Base-by-base conservation (phyloP, 2,888 invertebrate genomes). In the Polydrusus pterygomalis region DNA sequence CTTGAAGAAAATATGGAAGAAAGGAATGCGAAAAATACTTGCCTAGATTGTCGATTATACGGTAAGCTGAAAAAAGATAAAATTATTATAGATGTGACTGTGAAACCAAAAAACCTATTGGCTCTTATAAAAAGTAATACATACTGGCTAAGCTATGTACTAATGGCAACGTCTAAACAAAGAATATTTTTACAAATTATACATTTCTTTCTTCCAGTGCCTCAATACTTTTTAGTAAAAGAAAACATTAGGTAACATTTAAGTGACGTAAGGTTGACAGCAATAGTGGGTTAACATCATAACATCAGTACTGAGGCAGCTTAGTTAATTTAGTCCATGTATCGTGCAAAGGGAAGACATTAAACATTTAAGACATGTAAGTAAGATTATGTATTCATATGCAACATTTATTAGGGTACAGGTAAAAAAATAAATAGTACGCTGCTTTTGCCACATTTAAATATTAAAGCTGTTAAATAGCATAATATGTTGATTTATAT, bases 1-100 rank as follows among this genome's bases (percentile, higher is more conserved):
- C 51, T 63, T 58, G 34, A 62, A 62, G 9, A 18, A 17, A 60
- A 56, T 60, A 78, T 79, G 80, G 78, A 79, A 80, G 80, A 80
- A 80, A 79, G 80, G 74, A 79, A 80, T 80, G 79, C 74, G 75
- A 77, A 75, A 69, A 67, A 79, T 80, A 80, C 80, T 80, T 80
- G 80, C 80, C 80, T 79, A 78, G 79, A 77, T 78, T 77, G 75
- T 80, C 80, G 75, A 79, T 78, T 65, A 80, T 78, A 77, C 79
- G 79, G 80, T 79, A 79, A 76, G 79, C 80, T 80, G 77, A 62
- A 80, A 80, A 70, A 60, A 80, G 77, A 79, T 47, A 72, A 77
- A 77, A 76, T 38, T 43, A 58, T 75, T 71, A 70, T 70, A 67
- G 69, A 10, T 67, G 60, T 74, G 34, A 63, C 62, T 38, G 25